These are phyloP conservation scores for Malurus alboscapulatus DNA, from an alignment of 2,113 vertebrate species.

Conservation along the genomic window DNA sequence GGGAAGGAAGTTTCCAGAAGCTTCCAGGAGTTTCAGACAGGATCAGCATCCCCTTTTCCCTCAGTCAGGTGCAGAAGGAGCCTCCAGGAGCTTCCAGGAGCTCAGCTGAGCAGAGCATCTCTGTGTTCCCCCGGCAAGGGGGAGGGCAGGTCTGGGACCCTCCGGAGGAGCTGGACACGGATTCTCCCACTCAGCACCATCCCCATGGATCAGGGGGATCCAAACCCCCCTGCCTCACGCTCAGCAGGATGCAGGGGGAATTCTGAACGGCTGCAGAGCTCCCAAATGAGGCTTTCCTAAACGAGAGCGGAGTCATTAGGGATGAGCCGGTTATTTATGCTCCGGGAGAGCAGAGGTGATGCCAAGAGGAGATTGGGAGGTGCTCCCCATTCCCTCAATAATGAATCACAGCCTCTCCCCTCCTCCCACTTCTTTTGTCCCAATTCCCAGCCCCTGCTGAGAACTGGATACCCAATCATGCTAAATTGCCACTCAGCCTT, in stretches of 20 bases:
- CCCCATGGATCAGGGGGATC: not conserved
- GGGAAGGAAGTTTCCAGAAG: not conserved
- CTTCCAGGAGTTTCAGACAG: not conserved
- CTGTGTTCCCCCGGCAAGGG: accelerated
- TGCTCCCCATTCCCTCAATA: not conserved
- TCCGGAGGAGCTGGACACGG: accelerated
- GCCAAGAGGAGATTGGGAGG: not conserved
- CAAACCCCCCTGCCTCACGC: not conserved
- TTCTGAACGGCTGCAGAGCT: constrained; percentile 18
- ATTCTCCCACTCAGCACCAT: not conserved
- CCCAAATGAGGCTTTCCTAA: not conserved
- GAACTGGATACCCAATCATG: not conserved
- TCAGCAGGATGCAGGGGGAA: not conserved
- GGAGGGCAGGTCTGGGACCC: not conserved
- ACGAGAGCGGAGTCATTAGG: not conserved
- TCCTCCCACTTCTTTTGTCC: not conserved
- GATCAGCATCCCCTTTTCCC: not conserved
- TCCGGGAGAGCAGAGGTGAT: not conserved
- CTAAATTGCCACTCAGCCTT: too few relatives aligned
- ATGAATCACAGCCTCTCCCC: not conserved
- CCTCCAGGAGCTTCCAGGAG: not conserved
- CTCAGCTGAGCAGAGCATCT: not conserved
- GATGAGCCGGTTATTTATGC: not conserved
- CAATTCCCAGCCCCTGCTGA: not conserved
- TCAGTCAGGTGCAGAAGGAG: not conserved